phyloP scores from a whole-genome alignment of 2,797 vertebrate genomes.

The Arctocebus calabarensis region DNA sequence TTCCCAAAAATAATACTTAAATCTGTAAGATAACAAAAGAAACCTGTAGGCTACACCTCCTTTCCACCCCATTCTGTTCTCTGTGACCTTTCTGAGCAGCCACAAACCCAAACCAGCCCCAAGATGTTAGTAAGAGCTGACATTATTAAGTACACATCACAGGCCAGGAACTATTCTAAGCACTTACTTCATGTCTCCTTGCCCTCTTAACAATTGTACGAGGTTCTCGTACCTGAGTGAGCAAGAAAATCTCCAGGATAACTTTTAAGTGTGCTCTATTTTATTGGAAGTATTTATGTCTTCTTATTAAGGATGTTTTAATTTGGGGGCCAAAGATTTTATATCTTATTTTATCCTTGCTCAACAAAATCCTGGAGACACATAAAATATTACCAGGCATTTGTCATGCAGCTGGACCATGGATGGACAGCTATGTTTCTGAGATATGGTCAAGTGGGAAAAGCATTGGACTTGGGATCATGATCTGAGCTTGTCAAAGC shows the following conservation, averaged over 20 bases:
- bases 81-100: not conserved
- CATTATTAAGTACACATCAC: not conserved
- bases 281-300: not conserved
- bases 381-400: not conserved
- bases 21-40: not conserved
- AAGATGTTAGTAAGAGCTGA: not conserved
- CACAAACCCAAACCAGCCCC: not conserved
- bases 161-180: not conserved
- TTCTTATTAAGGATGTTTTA: conserved; percentile 42
- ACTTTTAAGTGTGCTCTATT: not conserved
- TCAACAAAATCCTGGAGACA: not conserved
- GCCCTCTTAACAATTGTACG: not conserved
- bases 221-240: not conserved
- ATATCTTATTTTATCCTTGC: not conserved
- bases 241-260: not conserved
- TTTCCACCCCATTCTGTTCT: not conserved
- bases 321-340: not conserved
- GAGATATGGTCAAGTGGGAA: not conserved
- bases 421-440: not conserved
- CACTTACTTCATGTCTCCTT: not conserved
- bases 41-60: not conserved
- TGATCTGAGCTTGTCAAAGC: not conserved
- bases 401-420: not conserved
- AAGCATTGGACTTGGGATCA: not conserved
- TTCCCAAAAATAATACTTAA: conserved; percentile 18